A percentile compares a stretch with the other conserved stretches of the same genome.
These are phyloP conservation scores for Margarornis squamiger DNA, from an alignment of 2,797 vertebrate species.

Conservation along the genomic window DNA sequence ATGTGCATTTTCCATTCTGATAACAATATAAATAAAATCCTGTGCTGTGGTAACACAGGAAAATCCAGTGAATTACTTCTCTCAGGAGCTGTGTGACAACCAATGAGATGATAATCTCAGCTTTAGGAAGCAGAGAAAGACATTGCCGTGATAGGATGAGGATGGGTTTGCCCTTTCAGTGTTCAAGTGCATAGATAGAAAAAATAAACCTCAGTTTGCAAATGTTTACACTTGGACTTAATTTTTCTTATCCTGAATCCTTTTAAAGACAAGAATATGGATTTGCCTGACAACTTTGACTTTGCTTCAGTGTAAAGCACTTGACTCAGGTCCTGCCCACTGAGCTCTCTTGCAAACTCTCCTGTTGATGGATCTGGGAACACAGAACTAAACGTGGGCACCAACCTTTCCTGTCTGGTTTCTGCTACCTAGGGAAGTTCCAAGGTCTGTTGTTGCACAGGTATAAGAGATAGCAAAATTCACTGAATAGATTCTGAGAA, in stretches of 20 bases:
- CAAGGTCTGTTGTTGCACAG: neutral
- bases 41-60: neutral
- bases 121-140: neutral
- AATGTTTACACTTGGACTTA: neutral
- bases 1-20: neutral
- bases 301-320: neutral
- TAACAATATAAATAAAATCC: neutral
- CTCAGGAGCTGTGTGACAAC: conserved; percentile 15
- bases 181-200: neutral
- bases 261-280: neutral
- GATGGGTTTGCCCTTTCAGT: neutral
- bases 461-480: neutral
- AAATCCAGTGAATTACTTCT: conserved; percentile 11
- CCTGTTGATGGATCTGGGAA: neutral
- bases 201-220: neutral
- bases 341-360: neutral
- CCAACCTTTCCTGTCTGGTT: neutral
- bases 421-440: neutral
- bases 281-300: neutral
- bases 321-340: neutral
- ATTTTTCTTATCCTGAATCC: neutral
- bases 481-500: neutral
- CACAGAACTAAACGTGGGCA: neutral
- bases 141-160: neutral
- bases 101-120: conserved; percentile 31